Evolutionary conservation across 2,888 invertebrate genomes (phyloP).

Genomic region (Tetanocera ferruginea): DNA sequence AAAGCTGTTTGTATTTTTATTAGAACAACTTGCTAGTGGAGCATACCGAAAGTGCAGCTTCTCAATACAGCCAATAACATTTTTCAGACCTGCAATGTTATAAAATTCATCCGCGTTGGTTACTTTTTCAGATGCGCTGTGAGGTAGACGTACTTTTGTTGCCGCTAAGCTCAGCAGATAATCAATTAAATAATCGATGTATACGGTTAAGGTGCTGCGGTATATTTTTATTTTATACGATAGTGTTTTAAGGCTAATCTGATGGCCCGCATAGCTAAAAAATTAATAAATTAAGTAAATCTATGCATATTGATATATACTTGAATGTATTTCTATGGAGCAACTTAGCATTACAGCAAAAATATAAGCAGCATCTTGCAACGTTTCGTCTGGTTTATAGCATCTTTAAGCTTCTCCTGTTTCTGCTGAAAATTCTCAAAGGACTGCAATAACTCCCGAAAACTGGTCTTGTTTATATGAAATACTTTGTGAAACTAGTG

Average conservation of each 20-base stretch:
- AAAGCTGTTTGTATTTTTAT: not conserved
- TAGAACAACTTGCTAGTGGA: not conserved
- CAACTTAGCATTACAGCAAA: not conserved
- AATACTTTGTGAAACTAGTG: slow-evolving; percentile 13
- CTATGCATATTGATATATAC: too few species aligned
- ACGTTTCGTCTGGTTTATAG: not conserved
- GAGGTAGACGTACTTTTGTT: not conserved
- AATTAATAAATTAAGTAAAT: not conserved
- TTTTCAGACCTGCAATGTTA: slow-evolving; percentile 2
- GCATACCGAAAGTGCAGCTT: not conserved
- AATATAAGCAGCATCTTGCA: slow-evolving; percentile 10
- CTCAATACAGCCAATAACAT: slow-evolving; percentile 25
- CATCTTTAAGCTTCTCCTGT: not conserved
- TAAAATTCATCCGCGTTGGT: not conserved
- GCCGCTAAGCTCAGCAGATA: not conserved
- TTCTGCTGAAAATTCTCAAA: slow-evolving; percentile 1
- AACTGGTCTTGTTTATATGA: not conserved
- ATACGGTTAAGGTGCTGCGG: not conserved
- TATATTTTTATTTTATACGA: slow-evolving; percentile 3
- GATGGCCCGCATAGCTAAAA: slow-evolving; percentile 5
- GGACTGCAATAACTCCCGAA: not conserved
- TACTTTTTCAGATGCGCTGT: not conserved
- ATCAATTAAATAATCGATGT: not conserved
- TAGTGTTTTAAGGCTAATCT: not conserved
- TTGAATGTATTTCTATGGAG: too few species aligned